Evolutionary conservation across 2,113 vertebrate species (phyloP).

Genomic region (Monarcha castaneiventris): DNA sequence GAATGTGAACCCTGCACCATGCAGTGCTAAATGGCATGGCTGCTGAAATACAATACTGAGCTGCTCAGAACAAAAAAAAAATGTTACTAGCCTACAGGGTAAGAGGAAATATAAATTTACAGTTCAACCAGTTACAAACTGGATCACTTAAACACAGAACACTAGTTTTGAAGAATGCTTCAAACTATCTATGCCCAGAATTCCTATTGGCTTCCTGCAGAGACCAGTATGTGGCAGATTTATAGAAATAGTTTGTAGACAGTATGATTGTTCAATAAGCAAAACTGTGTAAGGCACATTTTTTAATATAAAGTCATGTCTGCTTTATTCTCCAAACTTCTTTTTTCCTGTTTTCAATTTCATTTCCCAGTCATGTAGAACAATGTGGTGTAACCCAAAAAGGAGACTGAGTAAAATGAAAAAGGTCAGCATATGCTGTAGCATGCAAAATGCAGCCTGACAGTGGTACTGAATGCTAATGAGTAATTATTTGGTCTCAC

Average conservation of each 20-base stretch:
- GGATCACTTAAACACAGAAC: not conserved
- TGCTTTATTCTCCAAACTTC: slow-evolving; percentile 44
- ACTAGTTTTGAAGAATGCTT: not conserved
- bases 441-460: slow-evolving; percentile 23
- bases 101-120: not conserved
- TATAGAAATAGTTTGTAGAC: slow-evolving; percentile 1
- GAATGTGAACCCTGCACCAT: not conserved
- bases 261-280: slow-evolving; percentile 3
- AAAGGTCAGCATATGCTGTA: slow-evolving; percentile 24
- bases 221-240: not conserved
- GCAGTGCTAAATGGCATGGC: not conserved
- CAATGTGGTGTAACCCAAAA: slow-evolving; percentile 23
- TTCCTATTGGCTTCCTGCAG: not conserved
- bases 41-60: not conserved
- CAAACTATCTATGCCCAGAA: not conserved
- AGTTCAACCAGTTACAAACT: not conserved
- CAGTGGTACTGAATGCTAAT: not conserved
- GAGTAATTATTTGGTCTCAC: slow-evolving; percentile 40
- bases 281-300: slow-evolving; percentile 18
- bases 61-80: not conserved
- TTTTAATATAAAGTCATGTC: slow-evolving; percentile 49
- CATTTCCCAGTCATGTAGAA: slow-evolving; percentile 59
- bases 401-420: slow-evolving; percentile 18
- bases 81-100: slow-evolving; percentile 2
- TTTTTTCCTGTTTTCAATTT: slow-evolving; percentile 49